Evolutionary conservation across 30 jellyfish, hydroid and myxozoan genomes (phyloP).

Genomic region (Hydra vulgaris): DNA sequence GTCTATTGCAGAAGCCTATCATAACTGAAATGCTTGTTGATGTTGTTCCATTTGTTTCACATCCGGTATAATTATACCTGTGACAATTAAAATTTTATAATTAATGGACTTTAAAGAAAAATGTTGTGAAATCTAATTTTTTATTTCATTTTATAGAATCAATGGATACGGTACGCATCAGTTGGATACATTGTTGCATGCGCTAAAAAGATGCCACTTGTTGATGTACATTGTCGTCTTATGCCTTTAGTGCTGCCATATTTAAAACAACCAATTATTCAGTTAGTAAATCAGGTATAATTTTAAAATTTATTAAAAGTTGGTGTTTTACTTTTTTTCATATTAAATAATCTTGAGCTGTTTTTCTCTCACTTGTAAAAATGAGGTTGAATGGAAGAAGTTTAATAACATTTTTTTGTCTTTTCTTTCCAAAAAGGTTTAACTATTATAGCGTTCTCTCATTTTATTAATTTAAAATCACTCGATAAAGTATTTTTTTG

Average conservation of each 20-base stretch:
- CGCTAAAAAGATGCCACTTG: conserved; percentile 56
- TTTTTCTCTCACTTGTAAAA: no score
- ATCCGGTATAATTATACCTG: conserved; percentile 64
- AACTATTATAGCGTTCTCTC: no score
- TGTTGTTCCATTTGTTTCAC: conserved; percentile 60
- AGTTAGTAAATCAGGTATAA: conserved; percentile 70
- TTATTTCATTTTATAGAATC: conserved; percentile 41
- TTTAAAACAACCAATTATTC: conserved; percentile 73
- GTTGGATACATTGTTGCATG: conserved; percentile 74
- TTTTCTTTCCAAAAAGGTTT: no score
- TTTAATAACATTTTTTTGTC: no score
- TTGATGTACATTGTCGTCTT: conserved; percentile 72
- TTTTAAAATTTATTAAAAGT: no score
- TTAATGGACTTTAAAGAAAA: not conserved
- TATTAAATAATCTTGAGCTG: no score
- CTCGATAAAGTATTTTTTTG: no score
- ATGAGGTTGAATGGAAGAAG: no score
- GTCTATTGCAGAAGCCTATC: conserved; percentile 75
- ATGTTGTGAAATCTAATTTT: not conserved
- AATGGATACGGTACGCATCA: conserved; percentile 88
- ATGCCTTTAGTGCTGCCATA: conserved; percentile 65
- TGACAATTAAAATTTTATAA: not conserved
- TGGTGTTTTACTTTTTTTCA: no score
- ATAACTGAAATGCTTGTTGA: conserved; percentile 50
- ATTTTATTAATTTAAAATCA: no score